Base-by-base conservation (phyloP, 2,113 vertebrate genomes). In the Paradisaea rubra region DNA sequence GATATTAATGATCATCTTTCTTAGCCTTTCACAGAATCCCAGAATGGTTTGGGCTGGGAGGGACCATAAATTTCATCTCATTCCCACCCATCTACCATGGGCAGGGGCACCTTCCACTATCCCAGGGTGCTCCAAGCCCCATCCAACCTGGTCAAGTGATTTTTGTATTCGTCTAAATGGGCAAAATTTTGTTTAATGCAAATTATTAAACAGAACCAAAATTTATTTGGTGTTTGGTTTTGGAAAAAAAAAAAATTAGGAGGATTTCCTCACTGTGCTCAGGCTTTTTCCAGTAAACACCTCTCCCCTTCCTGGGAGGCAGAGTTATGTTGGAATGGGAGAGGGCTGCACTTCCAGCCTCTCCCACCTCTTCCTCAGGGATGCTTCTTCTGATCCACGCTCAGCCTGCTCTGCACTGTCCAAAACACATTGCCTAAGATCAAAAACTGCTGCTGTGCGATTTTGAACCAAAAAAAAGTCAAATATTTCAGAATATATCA, bases 311-410 rank as follows among this genome's bases (percentile, higher is more conserved):
- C 30, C 23, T 49, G 31, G 80, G 54, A 71, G 72, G 49, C 10
- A 15, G 81, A 54, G 14, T 20, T 59, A 2, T 22, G n/a, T 15
- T 81, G 81, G 79, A 76, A n/a, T 19, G 9, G 49, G 47, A 14
- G 39, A 53, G 42, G 22, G n/a, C 57, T 37, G 47, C 39, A 53
- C 50, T 74, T 31, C 60, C 54, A 73, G 17, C 63, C 42, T 56
- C 41, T 73, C 54, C 28, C 15, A 11, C 33, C 35, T 72, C 42
- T 47, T 57, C 39, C 39, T 27, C 23, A 23, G 66, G 60, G 65
- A 27, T 73, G 25, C 21, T 65, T 19, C 50, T 74, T 49, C 64
- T 6, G 4, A 4, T 31, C 59, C 4, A 1, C 0, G 0, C 25
- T 80, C 47, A 59, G 78, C 61, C 66, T 63, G n/a, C 53, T 65